phyloP scores from a whole-genome alignment of 2,888 invertebrate species.

The Agrotis exclamationis region DNA sequence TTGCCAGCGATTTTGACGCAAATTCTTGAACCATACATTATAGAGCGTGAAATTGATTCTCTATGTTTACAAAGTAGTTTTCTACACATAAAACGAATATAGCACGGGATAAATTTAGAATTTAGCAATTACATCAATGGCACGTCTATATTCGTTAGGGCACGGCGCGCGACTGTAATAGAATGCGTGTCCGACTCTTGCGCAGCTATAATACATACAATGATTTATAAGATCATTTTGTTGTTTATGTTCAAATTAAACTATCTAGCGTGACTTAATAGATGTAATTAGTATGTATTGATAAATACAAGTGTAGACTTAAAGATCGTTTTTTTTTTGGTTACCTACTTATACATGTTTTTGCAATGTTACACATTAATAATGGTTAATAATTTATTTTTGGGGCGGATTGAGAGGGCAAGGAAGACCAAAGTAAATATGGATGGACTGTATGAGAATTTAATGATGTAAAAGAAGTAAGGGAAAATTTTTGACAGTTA shows the following conservation, averaged over 20 bases:
- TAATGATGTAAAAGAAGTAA: no score
- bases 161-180: slow-evolving; percentile 62
- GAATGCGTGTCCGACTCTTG: slow-evolving; percentile 56
- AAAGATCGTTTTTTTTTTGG: no score
- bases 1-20: slow-evolving; percentile 26
- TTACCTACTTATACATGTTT: no score
- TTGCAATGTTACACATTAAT: no score
- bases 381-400: no score
- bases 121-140: slow-evolving; percentile 31
- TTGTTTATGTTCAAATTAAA: slow-evolving; percentile 5
- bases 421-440: no score
- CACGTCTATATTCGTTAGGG: slow-evolving; percentile 61
- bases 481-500: no score
- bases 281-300: no score
- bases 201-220: slow-evolving; percentile 41
- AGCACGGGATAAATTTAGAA: slow-evolving; percentile 45
- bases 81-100: not conserved
- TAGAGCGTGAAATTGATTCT: slow-evolving; percentile 29
- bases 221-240: slow-evolving; percentile 34
- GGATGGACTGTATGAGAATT: no score
- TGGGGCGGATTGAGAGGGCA: no score
- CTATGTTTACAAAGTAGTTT: slow-evolving; percentile 11
- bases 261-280: not conserved
- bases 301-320: no score
- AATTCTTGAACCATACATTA: slow-evolving; percentile 28